These are phyloP conservation scores for Ifrita kowaldi DNA, from an alignment of 2,113 vertebrate species.

Conservation along the genomic window DNA sequence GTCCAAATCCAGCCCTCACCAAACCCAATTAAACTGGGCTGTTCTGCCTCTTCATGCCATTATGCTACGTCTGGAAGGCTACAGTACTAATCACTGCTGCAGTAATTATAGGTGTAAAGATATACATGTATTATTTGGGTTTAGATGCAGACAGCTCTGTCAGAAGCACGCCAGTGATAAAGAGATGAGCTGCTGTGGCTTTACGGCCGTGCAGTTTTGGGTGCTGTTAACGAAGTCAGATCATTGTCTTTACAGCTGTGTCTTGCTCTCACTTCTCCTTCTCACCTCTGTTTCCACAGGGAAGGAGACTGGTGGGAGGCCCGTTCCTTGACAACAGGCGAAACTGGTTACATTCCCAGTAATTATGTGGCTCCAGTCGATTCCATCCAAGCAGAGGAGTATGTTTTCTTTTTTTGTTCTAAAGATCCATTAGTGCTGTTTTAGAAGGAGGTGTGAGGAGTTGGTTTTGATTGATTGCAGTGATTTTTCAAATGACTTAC, in stretches of 20 bases:
- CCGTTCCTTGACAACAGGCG: conserved; percentile 89
- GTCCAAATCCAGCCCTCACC: neutral
- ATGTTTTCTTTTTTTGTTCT: conserved; percentile 67
- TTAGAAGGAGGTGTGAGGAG: neutral
- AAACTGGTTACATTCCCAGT: conserved; percentile 96
- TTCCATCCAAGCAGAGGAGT: conserved; percentile 98
- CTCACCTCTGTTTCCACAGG: conserved; percentile 71
- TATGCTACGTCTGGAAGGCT: neutral
- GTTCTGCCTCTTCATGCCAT: neutral
- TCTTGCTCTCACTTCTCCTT: neutral
- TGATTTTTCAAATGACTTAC: neutral
- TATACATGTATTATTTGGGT: fast-evolving
- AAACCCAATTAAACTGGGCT: neutral
- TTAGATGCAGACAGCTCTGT: neutral
- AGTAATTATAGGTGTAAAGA: neutral
- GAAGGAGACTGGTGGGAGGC: conserved; percentile 99
- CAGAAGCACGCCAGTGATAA: fast-evolving
- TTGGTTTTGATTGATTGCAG: conserved; percentile 21
- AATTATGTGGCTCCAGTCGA: conserved; percentile 98
- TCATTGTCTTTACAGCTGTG: neutral
- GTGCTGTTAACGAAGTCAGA: neutral
- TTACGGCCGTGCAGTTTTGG: fast-evolving
- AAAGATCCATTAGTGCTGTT: neutral
- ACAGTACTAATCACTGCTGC: neutral
- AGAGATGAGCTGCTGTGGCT: neutral